phyloP scores from a whole-genome alignment of 1,140 invertebrate genomes.

The Drosophila parabipectinata region DNA sequence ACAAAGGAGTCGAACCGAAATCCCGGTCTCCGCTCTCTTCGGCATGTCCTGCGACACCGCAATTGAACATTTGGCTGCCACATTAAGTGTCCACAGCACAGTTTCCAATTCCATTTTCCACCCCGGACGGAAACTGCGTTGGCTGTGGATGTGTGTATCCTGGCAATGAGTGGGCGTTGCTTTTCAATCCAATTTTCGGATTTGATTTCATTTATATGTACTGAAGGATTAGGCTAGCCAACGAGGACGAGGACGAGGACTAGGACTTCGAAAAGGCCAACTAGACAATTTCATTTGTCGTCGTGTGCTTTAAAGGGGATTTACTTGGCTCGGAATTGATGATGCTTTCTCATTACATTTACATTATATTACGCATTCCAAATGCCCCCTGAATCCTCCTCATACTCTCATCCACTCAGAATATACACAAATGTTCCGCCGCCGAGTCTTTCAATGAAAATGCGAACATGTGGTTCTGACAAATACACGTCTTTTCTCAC shows the following conservation, averaged over 20 bases:
- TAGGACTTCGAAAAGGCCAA: constrained; percentile 48
- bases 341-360: constrained; percentile 82
- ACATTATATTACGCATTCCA: constrained; percentile 73
- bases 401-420: constrained; percentile 2
- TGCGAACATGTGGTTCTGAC: constrained; percentile 54
- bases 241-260: constrained; percentile 58
- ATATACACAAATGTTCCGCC: constrained; percentile 45
- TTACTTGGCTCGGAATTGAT: constrained; percentile 66
- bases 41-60: constrained; percentile 80
- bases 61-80: constrained; percentile 80
- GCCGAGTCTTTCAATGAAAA: constrained; percentile 37
- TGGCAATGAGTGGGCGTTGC: constrained; percentile 76
- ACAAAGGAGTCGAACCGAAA: constrained; percentile 60
- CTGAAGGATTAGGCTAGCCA: constrained; percentile 68
- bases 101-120: constrained; percentile 24
- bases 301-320: constrained; percentile 75
- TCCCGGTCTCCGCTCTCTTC: constrained; percentile 69
- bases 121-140: constrained; percentile 15
- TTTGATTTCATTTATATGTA: constrained; percentile 77
- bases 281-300: constrained; percentile 76
- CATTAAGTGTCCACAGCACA: constrained; percentile 53
- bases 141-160: constrained; percentile 10
- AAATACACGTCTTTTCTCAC: constrained; percentile 41
- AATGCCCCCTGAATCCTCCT: background rate
- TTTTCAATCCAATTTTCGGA: constrained; percentile 79